Evolutionary conservation across 2,888 invertebrate species (phyloP), one percentile per base, ranked within the genome.

Genomic region (Philaethria dido): DNA sequence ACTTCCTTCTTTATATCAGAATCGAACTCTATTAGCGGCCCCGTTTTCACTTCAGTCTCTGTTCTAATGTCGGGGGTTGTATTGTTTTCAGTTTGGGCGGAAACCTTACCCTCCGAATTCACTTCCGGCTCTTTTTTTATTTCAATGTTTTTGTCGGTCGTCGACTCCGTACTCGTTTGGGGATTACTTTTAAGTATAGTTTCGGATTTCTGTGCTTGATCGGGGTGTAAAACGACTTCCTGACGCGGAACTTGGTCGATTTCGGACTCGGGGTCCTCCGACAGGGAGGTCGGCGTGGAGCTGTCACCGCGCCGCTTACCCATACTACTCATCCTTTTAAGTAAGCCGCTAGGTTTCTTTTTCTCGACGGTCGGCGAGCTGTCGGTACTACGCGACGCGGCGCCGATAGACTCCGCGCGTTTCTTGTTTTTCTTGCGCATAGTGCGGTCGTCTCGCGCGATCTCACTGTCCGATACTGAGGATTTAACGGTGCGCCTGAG

Each of bases 341-440:
- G 81, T 66, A 92, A 79, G 57, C 84, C 80, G 64, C 79, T 79
- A 59, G 74, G 75, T 78, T 90, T 91, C 81, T 87, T 87, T 72
- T 87, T 89, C 71, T 88, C 86, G 72, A 82, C 81, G 68, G 78
- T 79, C 70, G 89, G 88, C 72, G 88, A 86, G 71, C 86, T 86
- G 77, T 89, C 89, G 73, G 87, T 85, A 77, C 88, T 89, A 33
- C 73, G 74, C 69, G 79, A 77, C 22, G 75, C 73, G 66, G 84
- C 84, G 73, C 82, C 84, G 75, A 84, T 82, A 71, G 82, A 80
- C 72, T 84, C 80, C 69, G 88, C 87, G 73, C 90, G 91, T 78
- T 92, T 93, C 80, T 92, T 93, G 74, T 87, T 91, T 77, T 91
- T 91, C 83, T 92, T 92, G 78, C 91, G 91, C 89, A 91, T 90